Conservation (phyloP, 2,113 vertebrate genomes). For the Cavia porcellus region DNA sequence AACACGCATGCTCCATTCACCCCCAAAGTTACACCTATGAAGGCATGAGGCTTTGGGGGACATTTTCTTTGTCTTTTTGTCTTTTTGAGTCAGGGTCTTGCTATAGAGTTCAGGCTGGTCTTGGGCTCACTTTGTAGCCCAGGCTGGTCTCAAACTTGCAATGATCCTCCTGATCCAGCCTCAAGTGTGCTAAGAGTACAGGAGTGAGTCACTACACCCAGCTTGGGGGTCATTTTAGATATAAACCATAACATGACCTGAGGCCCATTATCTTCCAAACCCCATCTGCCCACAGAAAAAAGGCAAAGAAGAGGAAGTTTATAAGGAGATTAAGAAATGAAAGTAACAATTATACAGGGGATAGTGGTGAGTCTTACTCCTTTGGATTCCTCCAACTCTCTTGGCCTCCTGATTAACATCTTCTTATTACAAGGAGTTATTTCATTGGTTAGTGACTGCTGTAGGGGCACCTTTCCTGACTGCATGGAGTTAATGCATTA, state of each 20-base stretch:
- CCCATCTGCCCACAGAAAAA: not conserved
- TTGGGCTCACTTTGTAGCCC: no score
- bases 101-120: no score
- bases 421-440: not conserved
- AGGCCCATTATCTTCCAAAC: not conserved
- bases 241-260: not conserved
- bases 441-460: not conserved
- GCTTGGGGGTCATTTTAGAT: not conserved
- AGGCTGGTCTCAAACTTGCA: no score
- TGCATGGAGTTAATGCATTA: not conserved
- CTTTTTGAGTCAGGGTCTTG: no score
- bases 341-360: not conserved
- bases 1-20: not conserved
- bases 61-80: not conserved
- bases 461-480: not conserved
- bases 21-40: not conserved
- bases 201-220: no score
- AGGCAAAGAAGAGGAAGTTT: not conserved
- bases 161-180: no score
- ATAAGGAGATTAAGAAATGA: not conserved
- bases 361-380: not conserved
- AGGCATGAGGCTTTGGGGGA: not conserved
- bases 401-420: not conserved
- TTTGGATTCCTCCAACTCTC: no score
- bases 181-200: no score